A percentile compares a stretch with the other conserved stretches of the same genome.
Evolutionary conservation across 2,797 vertebrate species (phyloP).

Genomic region (Lithobates sylvaticus): DNA sequence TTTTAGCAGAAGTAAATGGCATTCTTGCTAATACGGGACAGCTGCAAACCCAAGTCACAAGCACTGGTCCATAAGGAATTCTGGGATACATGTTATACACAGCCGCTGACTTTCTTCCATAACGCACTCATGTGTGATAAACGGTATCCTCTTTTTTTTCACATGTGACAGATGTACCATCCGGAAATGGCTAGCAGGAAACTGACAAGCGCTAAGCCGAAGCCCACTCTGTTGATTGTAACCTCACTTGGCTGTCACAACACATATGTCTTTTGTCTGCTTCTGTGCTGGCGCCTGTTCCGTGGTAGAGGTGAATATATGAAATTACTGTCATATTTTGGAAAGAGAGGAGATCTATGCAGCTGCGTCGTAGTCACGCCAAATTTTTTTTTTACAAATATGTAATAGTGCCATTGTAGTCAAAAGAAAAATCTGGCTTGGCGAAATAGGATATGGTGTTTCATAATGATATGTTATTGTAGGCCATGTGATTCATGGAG

Average conservation of each 20-base stretch:
- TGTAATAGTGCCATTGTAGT: constrained; percentile 4
- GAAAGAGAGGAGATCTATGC: constrained; percentile 3
- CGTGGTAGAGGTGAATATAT: not conserved
- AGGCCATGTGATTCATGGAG: constrained; percentile 9
- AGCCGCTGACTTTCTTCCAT: not conserved
- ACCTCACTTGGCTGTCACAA: not conserved
- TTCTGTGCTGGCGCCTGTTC: not conserved
- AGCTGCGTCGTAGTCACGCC: constrained; percentile 17
- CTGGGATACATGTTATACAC: not conserved
- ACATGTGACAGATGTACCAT: not conserved
- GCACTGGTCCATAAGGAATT: not conserved
- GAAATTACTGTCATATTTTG: constrained; percentile 18
- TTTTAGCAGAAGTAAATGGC: not conserved
- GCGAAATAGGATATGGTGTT: constrained; percentile 16
- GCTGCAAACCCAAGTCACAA: not conserved
- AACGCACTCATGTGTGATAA: not conserved
- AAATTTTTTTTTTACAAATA: constrained; percentile 15
- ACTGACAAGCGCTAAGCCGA: not conserved
- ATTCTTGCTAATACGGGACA: not conserved
- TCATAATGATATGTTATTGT: constrained; percentile 19
- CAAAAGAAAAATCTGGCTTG: constrained; percentile 8
- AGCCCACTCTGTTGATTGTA: not conserved
- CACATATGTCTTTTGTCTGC: constrained; percentile 5
- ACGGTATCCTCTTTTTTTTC: not conserved
- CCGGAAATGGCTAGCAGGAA: not conserved